A percentile compares a stretch with the other conserved stretches of the same genome.
Conservation (phyloP, 2,113 vertebrate species). For the Hippocampus mohnikei region DNA sequence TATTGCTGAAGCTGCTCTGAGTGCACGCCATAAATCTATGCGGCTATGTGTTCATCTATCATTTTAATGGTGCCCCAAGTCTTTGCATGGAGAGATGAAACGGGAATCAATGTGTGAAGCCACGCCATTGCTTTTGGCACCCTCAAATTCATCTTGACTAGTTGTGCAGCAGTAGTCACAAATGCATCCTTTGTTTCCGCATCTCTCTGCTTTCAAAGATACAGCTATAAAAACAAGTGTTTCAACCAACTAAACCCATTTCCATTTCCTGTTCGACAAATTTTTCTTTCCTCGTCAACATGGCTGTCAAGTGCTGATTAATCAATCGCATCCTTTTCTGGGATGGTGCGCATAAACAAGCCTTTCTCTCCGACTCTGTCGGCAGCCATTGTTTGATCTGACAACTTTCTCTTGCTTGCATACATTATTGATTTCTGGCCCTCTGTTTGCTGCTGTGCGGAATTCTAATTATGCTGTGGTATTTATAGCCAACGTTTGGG, state of each 20-base stretch:
- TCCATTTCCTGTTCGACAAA: constrained; percentile 18
- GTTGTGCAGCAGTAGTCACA: constrained; percentile 23
- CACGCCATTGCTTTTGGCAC: constrained; percentile 39
- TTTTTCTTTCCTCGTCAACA: constrained; percentile 21
- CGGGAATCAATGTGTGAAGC: constrained; percentile 33
- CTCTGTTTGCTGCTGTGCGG: constrained; percentile 29
- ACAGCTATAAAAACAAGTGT: constrained; percentile 19
- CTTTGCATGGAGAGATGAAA: constrained; percentile 19
- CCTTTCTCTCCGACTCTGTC: constrained; percentile 28
- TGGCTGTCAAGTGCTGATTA: constrained; percentile 48
- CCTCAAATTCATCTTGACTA: constrained; percentile 23
- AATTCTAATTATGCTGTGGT: constrained; percentile 46
- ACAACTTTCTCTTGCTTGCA: constrained; percentile 57
- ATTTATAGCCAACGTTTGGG: constrained; percentile 55
- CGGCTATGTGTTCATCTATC: constrained; percentile 4
- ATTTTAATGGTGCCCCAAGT: constrained; percentile 27
- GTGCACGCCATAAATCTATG: constrained; percentile 10
- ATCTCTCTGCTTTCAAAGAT: constrained; percentile 14
- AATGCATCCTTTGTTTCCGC: constrained; percentile 2
- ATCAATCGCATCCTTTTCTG: constrained; percentile 44
- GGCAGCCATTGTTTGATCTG: constrained; percentile 51
- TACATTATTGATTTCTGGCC: constrained; percentile 66
- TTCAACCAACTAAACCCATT: constrained; percentile 22
- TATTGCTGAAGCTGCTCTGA: constrained; percentile 18
- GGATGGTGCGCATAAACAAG: constrained; percentile 47